Base-by-base conservation (phyloP, 2,797 vertebrate genomes). In the Sebastes cheni region DNA sequence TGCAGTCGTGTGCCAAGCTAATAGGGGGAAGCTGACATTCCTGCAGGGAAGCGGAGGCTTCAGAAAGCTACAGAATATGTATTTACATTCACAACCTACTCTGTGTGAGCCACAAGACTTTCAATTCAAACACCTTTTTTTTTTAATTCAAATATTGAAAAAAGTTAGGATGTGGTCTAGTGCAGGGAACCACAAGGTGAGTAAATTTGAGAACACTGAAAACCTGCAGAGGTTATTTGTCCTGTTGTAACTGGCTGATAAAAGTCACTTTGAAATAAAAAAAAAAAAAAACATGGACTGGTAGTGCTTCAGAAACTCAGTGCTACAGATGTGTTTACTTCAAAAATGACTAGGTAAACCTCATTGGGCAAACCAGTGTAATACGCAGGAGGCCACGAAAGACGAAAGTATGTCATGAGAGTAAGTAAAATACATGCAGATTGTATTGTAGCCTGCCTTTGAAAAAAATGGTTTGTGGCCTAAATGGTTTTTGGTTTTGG, bases 1-100 rank as follows among this genome's bases (percentile, higher is more conserved):
- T 98, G 97, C 77, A 75, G 90, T 93, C 84, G 87, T 94, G 94
- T 96, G 96, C 96, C 94, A 96, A 95, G 90, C 93, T 82, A 88
- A 91, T 91, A 96, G 95, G 94, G 80, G 97, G 96, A 94, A 95
- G 95, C 93, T 96, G 95, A 96, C 92, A 8, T 96, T 96, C 95
- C 95, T 96, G 94, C 82, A 77, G 84, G 82, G 77, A 91, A 88
- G 92, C 83, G 80, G 93, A 85, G 90, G 93, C 93, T 93, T 95
- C 93, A 95, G 95, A 96, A 96, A 91, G 72, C 88, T 80, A 46
- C 78, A 86, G 86, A 85, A 86, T 90, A 90, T 68, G 73, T 81
- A 85, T 91, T 91, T 91, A 88, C 85, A 82, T 81, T 88, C 46
- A 82, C 7, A 18, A 60, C 39, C 75, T 69, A 39, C 65, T 75